Evolutionary conservation across 1,140 invertebrate genomes (phyloP).

Genomic region (Zelostemma sp.): DNA sequence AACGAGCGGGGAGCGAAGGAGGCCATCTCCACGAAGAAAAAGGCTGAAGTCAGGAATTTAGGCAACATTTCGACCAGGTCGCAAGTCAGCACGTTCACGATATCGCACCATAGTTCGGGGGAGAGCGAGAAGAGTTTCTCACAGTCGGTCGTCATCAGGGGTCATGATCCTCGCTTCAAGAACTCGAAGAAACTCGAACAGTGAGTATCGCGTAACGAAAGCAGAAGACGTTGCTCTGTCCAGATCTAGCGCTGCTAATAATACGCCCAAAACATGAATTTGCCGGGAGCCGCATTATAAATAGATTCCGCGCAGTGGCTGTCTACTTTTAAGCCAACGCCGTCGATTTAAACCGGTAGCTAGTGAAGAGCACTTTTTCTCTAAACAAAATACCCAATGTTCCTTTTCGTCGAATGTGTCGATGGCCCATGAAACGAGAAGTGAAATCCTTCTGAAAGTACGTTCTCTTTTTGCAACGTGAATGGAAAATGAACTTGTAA

Average conservation of each 20-base stretch:
- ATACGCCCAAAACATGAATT: slow-evolving; percentile 61
- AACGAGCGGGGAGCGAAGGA: slow-evolving; percentile 52
- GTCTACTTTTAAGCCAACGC: slow-evolving; percentile 41
- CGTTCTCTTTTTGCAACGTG: not conserved
- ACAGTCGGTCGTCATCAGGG: slow-evolving; percentile 62
- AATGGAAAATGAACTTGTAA: not conserved
- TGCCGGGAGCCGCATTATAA: slow-evolving; percentile 59
- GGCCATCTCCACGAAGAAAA: slow-evolving; percentile 27
- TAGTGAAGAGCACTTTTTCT: slow-evolving; percentile 8
- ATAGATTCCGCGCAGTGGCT: slow-evolving; percentile 56
- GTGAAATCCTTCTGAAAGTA: no score
- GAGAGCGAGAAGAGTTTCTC: slow-evolving; percentile 65
- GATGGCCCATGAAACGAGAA: no score
- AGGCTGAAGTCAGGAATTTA: slow-evolving; percentile 43
- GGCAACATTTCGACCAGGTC: slow-evolving; percentile 60
- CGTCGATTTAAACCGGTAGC: slow-evolving; percentile 31
- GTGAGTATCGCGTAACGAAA: slow-evolving; percentile 53
- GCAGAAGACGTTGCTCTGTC: slow-evolving; percentile 18
- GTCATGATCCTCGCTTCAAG: slow-evolving; percentile 56
- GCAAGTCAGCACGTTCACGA: slow-evolving; percentile 62
- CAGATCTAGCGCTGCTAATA: slow-evolving; percentile 54
- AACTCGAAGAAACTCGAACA: slow-evolving; percentile 65
- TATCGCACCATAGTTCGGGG: slow-evolving; percentile 62
- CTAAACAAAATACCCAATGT: not conserved
- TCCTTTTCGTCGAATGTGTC: no score